These are phyloP conservation scores for Maccullochella peelii DNA, from an alignment of 2,113 vertebrate genomes.

Conservation along the genomic window DNA sequence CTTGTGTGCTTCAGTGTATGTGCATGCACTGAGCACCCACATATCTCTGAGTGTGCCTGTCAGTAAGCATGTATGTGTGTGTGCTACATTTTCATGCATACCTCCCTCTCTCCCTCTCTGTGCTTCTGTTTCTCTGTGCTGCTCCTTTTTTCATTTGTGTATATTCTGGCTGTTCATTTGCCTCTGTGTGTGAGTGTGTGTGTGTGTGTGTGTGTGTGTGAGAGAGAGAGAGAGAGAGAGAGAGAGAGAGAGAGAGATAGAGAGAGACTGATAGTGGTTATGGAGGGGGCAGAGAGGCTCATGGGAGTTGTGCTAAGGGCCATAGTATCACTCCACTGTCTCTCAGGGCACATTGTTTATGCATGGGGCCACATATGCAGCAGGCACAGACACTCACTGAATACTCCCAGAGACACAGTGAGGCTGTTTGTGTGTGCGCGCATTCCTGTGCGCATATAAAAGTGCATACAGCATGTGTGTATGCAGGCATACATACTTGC, in stretches of 20 bases:
- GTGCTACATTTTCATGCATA: conserved; percentile 52
- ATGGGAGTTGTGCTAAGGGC: conserved; percentile 82
- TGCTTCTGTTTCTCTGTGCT: conserved; percentile 41
- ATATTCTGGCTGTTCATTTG: conserved; percentile 51
- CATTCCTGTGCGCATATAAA: conserved; percentile 31
- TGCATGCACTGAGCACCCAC: conserved; percentile 24
- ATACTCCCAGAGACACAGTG: conserved; percentile 70
- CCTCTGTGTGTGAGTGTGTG: conserved; percentile 12
- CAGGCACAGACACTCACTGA: conserved; percentile 67
- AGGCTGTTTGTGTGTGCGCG: conserved; percentile 38
- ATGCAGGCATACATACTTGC: not conserved
- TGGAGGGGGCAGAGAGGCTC: conserved; percentile 76
- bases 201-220: not conserved
- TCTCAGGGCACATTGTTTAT: conserved; percentile 83
- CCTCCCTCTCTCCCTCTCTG: conserved; percentile 32
- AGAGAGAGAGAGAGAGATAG: conserved; percentile 6
- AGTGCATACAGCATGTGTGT: conserved; percentile 30
- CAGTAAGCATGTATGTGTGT: conserved; percentile 11
- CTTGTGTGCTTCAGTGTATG: not conserved
- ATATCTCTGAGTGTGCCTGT: conserved; percentile 24
- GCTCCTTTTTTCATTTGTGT: conserved; percentile 51
- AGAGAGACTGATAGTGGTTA: conserved; percentile 58
- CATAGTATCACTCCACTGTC: conserved; percentile 80
- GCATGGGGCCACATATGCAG: conserved; percentile 81
- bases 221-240: not conserved